Conservation (phyloP, 2,888 invertebrate genomes). For the Tillus elongatus region DNA sequence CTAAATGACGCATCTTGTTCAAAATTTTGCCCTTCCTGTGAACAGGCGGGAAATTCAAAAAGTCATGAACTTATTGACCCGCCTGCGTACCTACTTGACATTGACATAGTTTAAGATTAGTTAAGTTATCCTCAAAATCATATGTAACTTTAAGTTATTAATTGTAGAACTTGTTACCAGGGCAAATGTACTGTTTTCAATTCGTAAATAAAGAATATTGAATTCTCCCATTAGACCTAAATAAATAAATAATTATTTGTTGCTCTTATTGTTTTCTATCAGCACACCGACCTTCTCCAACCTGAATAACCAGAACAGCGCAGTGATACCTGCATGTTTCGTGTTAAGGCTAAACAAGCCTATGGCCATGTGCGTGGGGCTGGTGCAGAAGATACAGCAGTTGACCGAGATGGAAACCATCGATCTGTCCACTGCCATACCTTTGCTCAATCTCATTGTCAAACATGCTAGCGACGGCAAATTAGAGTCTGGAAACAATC, state of each 20-base stretch:
- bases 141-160: no score
- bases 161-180: no score
- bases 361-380: slow-evolving; percentile 72
- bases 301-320: slow-evolving; percentile 75
- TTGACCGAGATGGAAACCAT: slow-evolving; percentile 51
- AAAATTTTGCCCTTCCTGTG: no score
- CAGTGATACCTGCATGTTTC: slow-evolving; percentile 84
- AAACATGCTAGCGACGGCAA: slow-evolving; percentile 68
- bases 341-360: slow-evolving; percentile 71
- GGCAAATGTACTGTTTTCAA: no score
- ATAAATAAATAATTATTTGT: slow-evolving; percentile 1
- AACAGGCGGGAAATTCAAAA: no score
- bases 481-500: slow-evolving; percentile 60
- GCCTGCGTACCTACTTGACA: no score
- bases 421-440: slow-evolving; percentile 48
- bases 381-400: slow-evolving; percentile 58
- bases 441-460: slow-evolving; percentile 69
- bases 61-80: no score
- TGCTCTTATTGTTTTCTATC: slow-evolving; percentile 26
- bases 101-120: no score
- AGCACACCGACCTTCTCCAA: slow-evolving; percentile 73
- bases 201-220: no score
- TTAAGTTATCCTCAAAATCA: no score
- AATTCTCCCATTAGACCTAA: no score
- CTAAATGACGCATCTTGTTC: no score